Evolutionary conservation across 2,888 invertebrate species (phyloP).

Genomic region (Lasiommata megera): DNA sequence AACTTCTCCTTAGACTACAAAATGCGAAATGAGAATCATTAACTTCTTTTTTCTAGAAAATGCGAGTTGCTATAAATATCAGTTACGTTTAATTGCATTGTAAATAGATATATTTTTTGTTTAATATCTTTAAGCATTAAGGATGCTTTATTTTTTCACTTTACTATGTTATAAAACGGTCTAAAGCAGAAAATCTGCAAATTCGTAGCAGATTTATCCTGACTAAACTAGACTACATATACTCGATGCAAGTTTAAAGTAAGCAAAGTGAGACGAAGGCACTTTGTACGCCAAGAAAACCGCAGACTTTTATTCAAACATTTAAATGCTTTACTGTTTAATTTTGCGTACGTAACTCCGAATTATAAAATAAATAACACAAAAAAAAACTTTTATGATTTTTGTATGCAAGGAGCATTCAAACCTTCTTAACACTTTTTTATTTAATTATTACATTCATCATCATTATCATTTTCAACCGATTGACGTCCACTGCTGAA

Average conservation of each 20-base stretch:
- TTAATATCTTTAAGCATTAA: neutral
- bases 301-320: conserved; percentile 15
- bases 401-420: no score
- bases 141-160: neutral
- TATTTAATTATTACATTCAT: no score
- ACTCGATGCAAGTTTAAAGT: neutral
- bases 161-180: neutral
- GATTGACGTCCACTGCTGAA: no score
- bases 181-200: conserved; percentile 5
- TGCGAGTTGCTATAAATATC: no score
- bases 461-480: no score
- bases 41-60: no score
- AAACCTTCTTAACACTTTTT: no score
- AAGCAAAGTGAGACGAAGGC: conserved; percentile 16
- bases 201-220: conserved; percentile 4
- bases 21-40: no score
- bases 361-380: neutral
- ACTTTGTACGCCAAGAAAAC: conserved; percentile 16
- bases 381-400: no score
- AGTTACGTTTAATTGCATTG: neutral
- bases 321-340: conserved; percentile 28
- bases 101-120: no score
- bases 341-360: neutral
- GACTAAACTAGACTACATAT: conserved; percentile 9
- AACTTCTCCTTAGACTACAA: no score